These are phyloP conservation scores for Pongo pygmaeus DNA, from an alignment of 2,113 vertebrate genomes.

Conservation along the genomic window DNA sequence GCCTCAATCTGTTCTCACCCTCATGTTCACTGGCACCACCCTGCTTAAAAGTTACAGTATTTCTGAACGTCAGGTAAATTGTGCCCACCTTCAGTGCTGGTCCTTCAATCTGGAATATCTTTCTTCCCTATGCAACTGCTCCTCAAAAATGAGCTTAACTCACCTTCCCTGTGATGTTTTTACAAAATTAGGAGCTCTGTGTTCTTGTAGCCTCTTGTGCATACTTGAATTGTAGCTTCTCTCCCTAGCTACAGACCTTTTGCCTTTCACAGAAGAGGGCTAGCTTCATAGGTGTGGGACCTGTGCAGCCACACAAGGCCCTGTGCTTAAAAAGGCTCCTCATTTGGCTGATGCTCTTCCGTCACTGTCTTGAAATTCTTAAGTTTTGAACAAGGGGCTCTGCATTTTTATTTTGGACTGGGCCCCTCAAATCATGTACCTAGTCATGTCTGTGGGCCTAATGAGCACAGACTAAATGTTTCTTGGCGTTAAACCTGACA, in stretches of 20 bases:
- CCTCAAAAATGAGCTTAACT: not conserved
- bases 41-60: not conserved
- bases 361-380: slow-evolving; percentile 7
- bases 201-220: not conserved
- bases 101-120: not conserved
- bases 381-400: not conserved
- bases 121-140: not conserved
- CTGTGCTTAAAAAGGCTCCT: not conserved
- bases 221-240: not conserved
- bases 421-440: not conserved
- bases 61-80: not conserved
- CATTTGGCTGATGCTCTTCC: not conserved
- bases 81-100: not conserved
- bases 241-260: not conserved
- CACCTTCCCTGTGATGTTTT: not conserved
- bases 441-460: not conserved
- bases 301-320: not conserved
- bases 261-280: not conserved
- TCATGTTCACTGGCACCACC: not conserved
- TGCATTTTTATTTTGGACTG: slow-evolving; percentile 23
- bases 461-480: not conserved
- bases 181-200: not conserved
- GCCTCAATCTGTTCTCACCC: not conserved
- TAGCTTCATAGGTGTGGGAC: not conserved
- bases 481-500: slow-evolving; percentile 15